phyloP scores from a whole-genome alignment of 2,113 vertebrate species.

The Melanostigma gelatinosum region DNA sequence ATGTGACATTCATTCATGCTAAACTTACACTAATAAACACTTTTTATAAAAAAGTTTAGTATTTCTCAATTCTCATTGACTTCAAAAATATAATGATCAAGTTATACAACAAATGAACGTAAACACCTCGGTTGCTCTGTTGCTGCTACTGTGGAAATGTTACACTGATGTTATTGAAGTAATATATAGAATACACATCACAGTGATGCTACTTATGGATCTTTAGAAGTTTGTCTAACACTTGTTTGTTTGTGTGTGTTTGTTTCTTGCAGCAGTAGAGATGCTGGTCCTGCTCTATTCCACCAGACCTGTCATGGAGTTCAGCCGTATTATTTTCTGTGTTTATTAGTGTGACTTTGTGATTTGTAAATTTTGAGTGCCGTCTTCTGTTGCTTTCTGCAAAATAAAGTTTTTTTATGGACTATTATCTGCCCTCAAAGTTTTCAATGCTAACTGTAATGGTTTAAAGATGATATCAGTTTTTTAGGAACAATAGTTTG shows the following conservation, averaged over 20 bases:
- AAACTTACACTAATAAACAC: too few relatives aligned
- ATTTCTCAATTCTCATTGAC: too few relatives aligned
- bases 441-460: background rate
- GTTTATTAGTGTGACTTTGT: slow-evolving; percentile 23
- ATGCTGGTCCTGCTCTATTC: background rate
- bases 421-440: slow-evolving; percentile 2
- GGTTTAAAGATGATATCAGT: background rate
- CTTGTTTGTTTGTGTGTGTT: background rate
- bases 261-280: slow-evolving; percentile 71
- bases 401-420: slow-evolving; percentile 70
- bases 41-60: too few relatives aligned
- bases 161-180: too few relatives aligned
- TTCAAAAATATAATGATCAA: too few relatives aligned
- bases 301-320: slow-evolving; percentile 17
- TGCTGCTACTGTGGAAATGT: background rate
- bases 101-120: background rate
- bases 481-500: background rate
- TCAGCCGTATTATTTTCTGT: slow-evolving; percentile 32
- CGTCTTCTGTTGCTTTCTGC: slow-evolving; percentile 52
- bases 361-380: slow-evolving; percentile 46
- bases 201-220: background rate
- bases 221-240: background rate
- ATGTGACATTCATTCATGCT: too few relatives aligned
- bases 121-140: background rate
- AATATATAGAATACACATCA: background rate